A percentile compares a stretch with the other conserved stretches of the same genome.
Evolutionary conservation across 1,140 invertebrate species (phyloP).

Genomic region (Philotrypesis tridentata): DNA sequence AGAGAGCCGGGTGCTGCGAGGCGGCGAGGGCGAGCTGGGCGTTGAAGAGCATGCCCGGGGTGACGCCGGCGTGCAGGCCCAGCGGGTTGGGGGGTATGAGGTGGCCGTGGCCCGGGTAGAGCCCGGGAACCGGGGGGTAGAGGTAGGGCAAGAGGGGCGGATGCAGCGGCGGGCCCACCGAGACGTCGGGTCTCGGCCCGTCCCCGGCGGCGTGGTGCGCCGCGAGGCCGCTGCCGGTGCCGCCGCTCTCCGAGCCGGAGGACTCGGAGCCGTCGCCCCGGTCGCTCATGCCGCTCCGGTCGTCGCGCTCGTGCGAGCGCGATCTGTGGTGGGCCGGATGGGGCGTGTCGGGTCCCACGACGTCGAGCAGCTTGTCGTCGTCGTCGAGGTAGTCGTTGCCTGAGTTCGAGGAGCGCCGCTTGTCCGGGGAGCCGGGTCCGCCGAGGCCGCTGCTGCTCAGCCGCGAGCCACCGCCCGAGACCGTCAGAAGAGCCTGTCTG

Average conservation of each 20-base stretch:
- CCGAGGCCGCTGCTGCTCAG: slow-evolving; percentile 77
- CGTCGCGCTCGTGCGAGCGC: slow-evolving; percentile 68
- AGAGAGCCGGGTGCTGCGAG: slow-evolving; percentile 84
- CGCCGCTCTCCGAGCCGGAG: slow-evolving; percentile 70
- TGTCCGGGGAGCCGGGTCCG: slow-evolving; percentile 86
- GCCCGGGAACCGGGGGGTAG: slow-evolving; percentile 83
- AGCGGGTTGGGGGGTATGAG: slow-evolving; percentile 81
- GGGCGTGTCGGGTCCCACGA: slow-evolving; percentile 88
- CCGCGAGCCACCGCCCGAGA: slow-evolving; percentile 70
- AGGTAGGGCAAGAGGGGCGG: slow-evolving; percentile 91
- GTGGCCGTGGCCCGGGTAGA: slow-evolving; percentile 82
- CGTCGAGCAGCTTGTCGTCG: slow-evolving; percentile 90
- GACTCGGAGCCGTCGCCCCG: slow-evolving; percentile 72
- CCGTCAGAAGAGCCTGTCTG: slow-evolving; percentile 74
- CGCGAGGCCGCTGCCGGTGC: slow-evolving; percentile 69
- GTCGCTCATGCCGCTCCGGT: slow-evolving; percentile 70
- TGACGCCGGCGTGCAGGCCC: slow-evolving; percentile 78
- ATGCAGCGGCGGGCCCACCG: slow-evolving; percentile 89
- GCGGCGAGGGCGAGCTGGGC: slow-evolving; percentile 86
- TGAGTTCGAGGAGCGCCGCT: slow-evolving; percentile 77
- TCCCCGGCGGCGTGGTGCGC: slow-evolving; percentile 76
- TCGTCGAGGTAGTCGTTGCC: slow-evolving; percentile 79
- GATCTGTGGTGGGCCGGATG: slow-evolving; percentile 75
- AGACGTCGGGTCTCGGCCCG: slow-evolving; percentile 87
- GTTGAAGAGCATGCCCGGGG: slow-evolving; percentile 87